Conservation (phyloP, 1,140 invertebrate species). For the Sesamia nonagrioides region DNA sequence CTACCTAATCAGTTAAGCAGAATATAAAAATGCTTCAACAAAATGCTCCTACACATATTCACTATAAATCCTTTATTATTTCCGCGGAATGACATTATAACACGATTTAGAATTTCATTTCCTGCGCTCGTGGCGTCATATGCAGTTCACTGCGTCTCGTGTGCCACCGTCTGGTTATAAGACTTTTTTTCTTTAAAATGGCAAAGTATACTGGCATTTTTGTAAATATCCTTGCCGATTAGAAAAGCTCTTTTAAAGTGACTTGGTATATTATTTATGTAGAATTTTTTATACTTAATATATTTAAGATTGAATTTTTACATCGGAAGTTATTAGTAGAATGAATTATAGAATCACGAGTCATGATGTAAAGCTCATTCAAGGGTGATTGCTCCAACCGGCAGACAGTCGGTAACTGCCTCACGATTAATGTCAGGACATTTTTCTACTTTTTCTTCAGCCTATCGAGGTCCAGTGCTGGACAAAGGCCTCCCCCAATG, state of each 20-base stretch:
- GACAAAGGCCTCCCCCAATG: too few species aligned
- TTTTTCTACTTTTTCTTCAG: too few species aligned
- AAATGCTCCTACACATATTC: conserved; percentile 14
- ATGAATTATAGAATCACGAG: too few species aligned
- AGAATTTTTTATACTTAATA: too few species aligned
- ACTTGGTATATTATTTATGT: not conserved
- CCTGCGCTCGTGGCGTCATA: conserved; percentile 28
- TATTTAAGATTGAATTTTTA: too few species aligned
- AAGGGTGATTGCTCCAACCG: too few species aligned
- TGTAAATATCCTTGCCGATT: conserved; percentile 12
- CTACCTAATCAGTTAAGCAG: conserved; percentile 8
- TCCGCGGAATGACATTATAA: conserved; percentile 38
- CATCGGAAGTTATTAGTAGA: too few species aligned
- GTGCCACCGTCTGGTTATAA: not conserved
- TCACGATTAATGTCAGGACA: too few species aligned
- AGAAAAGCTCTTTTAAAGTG: not conserved
- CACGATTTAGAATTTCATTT: conserved; percentile 49
- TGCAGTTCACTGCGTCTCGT: conserved; percentile 47
- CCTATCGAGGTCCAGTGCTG: too few species aligned
- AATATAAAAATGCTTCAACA: not conserved
- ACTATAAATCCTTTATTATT: conserved; percentile 46
- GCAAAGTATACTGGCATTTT: conserved; percentile 30
- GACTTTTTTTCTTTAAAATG: conserved; percentile 16
- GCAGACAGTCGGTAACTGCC: too few species aligned
- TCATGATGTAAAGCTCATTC: too few species aligned